A percentile compares a stretch with the other conserved stretches of the same genome.
These are phyloP conservation scores for Ivindomyrus marchei DNA, from an alignment of 2,113 vertebrate species.

Conservation along the genomic window DNA sequence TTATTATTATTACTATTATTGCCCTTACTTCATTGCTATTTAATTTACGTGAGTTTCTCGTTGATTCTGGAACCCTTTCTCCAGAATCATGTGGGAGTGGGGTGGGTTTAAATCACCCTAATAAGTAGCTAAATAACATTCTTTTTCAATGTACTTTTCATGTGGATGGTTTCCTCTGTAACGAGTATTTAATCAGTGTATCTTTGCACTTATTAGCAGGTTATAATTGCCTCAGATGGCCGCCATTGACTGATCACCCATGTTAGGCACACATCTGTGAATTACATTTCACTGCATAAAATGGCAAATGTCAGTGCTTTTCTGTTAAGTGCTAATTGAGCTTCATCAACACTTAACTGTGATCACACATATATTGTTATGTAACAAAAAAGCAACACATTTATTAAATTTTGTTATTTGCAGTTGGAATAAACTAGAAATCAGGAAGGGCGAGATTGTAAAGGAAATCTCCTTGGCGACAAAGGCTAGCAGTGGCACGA, in stretches of 20 bases:
- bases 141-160: background rate
- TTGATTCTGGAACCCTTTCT: background rate
- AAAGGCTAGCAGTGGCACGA: background rate
- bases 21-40: background rate
- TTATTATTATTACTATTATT: background rate
- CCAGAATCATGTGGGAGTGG: background rate
- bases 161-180: background rate
- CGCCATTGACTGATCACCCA: background rate
- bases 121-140: background rate
- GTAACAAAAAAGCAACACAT: background rate
- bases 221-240: background rate
- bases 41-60: background rate
- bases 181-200: background rate
- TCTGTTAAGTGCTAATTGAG: conserved; percentile 3
- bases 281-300: background rate
- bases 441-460: background rate
- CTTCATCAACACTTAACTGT: background rate
- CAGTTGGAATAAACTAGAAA: background rate
- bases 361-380: conserved; percentile 7
- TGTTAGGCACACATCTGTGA: background rate
- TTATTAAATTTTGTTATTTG: background rate
- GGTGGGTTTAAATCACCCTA: background rate
- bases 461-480: background rate
- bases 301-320: background rate
- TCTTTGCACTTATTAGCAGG: background rate